phyloP scores from a whole-genome alignment of 2,888 invertebrate genomes.

The Corbicula japonica region DNA sequence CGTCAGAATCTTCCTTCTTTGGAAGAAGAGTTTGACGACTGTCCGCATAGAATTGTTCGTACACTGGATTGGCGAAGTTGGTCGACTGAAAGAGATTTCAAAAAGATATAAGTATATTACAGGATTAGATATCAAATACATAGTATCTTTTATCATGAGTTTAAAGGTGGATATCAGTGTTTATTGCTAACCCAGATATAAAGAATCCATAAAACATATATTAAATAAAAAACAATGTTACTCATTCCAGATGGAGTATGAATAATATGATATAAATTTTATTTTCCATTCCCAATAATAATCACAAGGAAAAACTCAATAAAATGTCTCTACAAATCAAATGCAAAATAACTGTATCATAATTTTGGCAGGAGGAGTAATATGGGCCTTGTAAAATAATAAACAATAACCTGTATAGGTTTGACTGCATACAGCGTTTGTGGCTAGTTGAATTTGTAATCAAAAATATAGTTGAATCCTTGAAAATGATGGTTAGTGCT shows the following conservation, averaged over 20 bases:
- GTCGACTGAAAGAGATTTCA: slow-evolving; percentile 87
- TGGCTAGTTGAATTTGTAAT: too few relatives aligned
- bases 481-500: too few relatives aligned
- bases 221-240: not conserved
- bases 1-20: slow-evolving; percentile 48
- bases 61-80: slow-evolving; percentile 99
- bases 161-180: not conserved
- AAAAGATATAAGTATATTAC: slow-evolving; percentile 11
- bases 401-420: too few relatives aligned
- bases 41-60: slow-evolving; percentile 89
- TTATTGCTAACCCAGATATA: not conserved
- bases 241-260: not conserved
- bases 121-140: not conserved
- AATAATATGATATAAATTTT: not conserved
- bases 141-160: not conserved
- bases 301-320: too few relatives aligned
- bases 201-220: not conserved
- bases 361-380: too few relatives aligned
- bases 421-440: too few relatives aligned
- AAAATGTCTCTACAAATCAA: too few relatives aligned
- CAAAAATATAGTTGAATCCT: too few relatives aligned
- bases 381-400: too few relatives aligned
- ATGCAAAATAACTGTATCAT: too few relatives aligned
- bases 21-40: slow-evolving; percentile 51
- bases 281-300: too few relatives aligned